phyloP scores from a whole-genome alignment of 2,113 vertebrate genomes.

The Syrrhaptes paradoxus region DNA sequence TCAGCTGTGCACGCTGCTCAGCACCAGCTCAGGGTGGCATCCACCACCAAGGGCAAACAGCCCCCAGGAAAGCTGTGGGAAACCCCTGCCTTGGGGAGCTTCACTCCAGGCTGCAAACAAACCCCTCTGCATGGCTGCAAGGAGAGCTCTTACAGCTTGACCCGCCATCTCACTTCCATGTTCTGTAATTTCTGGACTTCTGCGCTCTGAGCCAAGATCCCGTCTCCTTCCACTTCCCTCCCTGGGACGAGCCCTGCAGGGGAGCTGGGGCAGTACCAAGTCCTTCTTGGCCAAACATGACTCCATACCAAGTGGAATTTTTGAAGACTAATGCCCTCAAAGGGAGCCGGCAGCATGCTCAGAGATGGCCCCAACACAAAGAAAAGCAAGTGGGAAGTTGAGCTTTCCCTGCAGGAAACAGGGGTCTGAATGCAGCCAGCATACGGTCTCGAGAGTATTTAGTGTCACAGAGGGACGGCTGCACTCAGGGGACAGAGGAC shows the following conservation, averaged over 20 bases:
- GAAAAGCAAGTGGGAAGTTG: neutral
- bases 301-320: neutral
- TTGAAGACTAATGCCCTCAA: neutral
- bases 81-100: neutral
- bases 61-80: neutral
- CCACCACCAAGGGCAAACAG: neutral
- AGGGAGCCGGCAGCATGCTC: neutral
- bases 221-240: neutral
- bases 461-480: neutral
- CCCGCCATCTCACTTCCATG: neutral
- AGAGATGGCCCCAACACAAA: neutral
- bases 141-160: neutral
- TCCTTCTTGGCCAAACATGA: neutral
- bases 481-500: neutral
- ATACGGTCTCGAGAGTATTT: neutral
- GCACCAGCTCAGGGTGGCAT: neutral
- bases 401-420: neutral
- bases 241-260: neutral
- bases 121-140: accelerated
- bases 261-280: neutral
- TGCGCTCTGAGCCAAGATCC: neutral
- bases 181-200: neutral
- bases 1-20: neutral
- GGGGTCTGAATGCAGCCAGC: neutral
- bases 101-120: neutral